Percentiles rank a stretch among this genome's conserved stretches.
Evolutionary conservation across 2,113 vertebrate genomes (phyloP).

Genomic region (Cacatua alba): DNA sequence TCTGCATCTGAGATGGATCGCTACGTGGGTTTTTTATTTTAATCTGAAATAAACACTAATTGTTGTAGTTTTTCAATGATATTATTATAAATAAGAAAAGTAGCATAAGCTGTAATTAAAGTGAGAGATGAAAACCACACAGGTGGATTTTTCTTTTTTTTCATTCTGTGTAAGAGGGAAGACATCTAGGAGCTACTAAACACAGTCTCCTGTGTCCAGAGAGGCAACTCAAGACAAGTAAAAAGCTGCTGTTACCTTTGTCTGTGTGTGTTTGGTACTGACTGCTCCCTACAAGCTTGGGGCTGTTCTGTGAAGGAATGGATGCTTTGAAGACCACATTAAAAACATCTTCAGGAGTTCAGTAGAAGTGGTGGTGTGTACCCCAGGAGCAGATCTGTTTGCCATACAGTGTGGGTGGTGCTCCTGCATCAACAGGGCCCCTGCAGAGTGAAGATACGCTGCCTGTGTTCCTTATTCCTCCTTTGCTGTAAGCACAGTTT

Average conservation of each 20-base stretch:
- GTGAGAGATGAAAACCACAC: background rate
- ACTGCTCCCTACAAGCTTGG: background rate
- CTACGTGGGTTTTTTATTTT: accelerated
- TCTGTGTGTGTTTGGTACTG: background rate
- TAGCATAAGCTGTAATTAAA: background rate
- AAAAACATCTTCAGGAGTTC: background rate
- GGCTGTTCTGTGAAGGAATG: background rate
- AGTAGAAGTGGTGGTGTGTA: background rate
- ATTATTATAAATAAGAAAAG: background rate
- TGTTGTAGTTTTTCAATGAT: background rate
- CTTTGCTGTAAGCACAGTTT: background rate
- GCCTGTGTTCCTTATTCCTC: background rate
- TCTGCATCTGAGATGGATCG: background rate
- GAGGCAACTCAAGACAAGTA: background rate
- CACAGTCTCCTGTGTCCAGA: background rate
- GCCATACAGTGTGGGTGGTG: background rate
- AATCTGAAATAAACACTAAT: background rate
- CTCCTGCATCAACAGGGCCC: background rate
- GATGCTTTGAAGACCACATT: background rate
- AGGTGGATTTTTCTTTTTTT: background rate
- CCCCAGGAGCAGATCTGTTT: background rate
- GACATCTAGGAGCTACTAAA: background rate
- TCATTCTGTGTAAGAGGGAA: background rate
- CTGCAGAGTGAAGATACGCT: background rate
- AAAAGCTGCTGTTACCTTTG: accelerated